These are phyloP conservation scores for Dissostichus mawsoni DNA, from an alignment of 2,113 vertebrate genomes.

Conservation along the genomic window DNA sequence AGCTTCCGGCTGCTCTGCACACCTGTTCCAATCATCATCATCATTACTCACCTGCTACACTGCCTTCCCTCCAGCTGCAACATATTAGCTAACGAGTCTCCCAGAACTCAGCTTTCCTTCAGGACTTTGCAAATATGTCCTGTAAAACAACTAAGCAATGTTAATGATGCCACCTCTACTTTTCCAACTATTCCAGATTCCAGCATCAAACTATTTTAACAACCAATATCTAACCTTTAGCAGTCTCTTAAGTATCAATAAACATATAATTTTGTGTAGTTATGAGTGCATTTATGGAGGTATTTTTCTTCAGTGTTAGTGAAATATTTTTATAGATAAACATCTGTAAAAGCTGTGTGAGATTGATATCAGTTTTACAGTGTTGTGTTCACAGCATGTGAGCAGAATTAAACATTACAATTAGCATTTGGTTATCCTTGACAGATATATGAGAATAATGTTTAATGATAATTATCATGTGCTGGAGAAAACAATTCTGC, in stretches of 20 bases:
- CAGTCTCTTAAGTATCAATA: not conserved
- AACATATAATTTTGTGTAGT: not conserved
- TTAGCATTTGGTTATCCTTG: not conserved
- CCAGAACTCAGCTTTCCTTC: not conserved
- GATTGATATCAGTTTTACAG: not conserved
- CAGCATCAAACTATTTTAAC: too few relatives aligned
- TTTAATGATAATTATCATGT: constrained; percentile 3
- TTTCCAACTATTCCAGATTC: too few relatives aligned
- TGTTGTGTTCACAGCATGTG: not conserved
- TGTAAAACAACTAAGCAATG: too few relatives aligned
- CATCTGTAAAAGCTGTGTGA: not conserved
- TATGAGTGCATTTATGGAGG: not conserved
- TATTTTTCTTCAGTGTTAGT: too few relatives aligned
- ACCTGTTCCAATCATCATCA: constrained; percentile 11
- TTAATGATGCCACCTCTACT: too few relatives aligned
- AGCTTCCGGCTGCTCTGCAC: not conserved
- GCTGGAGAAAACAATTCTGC: not conserved
- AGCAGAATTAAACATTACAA: not conserved
- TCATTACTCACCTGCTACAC: constrained; percentile 1
- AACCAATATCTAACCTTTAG: too few relatives aligned
- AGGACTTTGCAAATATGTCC: not conserved
- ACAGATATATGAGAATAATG: not conserved
- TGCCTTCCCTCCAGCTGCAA: not conserved
- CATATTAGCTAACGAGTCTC: not conserved
- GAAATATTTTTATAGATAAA: not conserved